These are phyloP conservation scores for Druceiella hillmani DNA, from an alignment of 2,888 invertebrate genomes.

Conservation along the genomic window DNA sequence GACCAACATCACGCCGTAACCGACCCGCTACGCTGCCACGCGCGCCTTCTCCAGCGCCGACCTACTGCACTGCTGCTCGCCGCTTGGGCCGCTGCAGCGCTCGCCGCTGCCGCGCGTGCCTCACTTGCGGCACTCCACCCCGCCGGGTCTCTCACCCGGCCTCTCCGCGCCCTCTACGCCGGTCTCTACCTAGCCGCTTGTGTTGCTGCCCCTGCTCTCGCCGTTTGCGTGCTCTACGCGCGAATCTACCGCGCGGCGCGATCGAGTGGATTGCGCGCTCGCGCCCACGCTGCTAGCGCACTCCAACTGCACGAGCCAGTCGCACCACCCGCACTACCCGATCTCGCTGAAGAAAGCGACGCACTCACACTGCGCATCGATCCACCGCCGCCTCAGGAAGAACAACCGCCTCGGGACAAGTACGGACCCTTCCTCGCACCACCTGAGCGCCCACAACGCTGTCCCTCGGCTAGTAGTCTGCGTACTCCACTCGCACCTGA, in stretches of 20 bases:
- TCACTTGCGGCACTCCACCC: slow-evolving; percentile 35
- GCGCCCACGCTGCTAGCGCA: slow-evolving; percentile 47
- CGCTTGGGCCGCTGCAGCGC: slow-evolving; percentile 47
- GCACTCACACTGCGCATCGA: slow-evolving; percentile 45
- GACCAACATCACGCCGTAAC: slow-evolving; percentile 52
- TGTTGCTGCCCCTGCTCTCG: slow-evolving; percentile 46
- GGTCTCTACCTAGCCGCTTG: slow-evolving; percentile 39
- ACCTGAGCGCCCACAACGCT: slow-evolving; percentile 37
- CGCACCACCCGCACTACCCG: slow-evolving; percentile 39
- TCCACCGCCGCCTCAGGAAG: slow-evolving; percentile 30
- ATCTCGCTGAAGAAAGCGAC: slow-evolving; percentile 41
- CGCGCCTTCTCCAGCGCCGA: slow-evolving; percentile 43
- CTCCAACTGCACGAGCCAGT: slow-evolving; percentile 48
- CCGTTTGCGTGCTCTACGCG: slow-evolving; percentile 68
- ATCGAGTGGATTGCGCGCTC: slow-evolving; percentile 54
- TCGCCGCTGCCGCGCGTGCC: slow-evolving; percentile 36
- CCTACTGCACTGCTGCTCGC: slow-evolving; percentile 47
- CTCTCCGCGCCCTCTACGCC: slow-evolving; percentile 36
- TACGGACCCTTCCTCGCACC: slow-evolving; percentile 46
- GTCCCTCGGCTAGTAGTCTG: slow-evolving; percentile 45
- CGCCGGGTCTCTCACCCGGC: slow-evolving; percentile 31
- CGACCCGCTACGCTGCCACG: slow-evolving; percentile 48
- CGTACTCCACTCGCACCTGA: slow-evolving; percentile 39
- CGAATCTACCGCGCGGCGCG: slow-evolving; percentile 72
- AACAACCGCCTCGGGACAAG: slow-evolving; percentile 32